Conservation (phyloP, 2,888 invertebrate genomes). For the Lithophane leautieri region DNA sequence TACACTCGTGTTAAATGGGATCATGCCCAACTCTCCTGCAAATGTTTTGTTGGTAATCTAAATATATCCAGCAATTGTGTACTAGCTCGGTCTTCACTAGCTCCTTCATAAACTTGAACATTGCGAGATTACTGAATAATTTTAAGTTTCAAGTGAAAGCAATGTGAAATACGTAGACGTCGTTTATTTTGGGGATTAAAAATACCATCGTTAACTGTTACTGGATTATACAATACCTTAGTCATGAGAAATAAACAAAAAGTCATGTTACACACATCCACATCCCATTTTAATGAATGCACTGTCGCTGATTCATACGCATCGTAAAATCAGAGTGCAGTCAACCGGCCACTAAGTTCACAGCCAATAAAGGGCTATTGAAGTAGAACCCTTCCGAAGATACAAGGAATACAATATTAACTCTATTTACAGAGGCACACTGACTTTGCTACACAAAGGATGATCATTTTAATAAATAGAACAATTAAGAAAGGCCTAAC, state of each 20-base stretch:
- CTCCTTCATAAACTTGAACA: conserved; percentile 19
- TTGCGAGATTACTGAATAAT: conserved; percentile 12
- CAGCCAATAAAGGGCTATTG: conserved; percentile 68
- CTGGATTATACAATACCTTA: conserved; percentile 69
- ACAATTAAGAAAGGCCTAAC: conserved; percentile 65
- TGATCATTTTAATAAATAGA: conserved; percentile 54
- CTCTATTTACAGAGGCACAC: conserved; percentile 37
- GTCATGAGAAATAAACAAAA: conserved; percentile 73
- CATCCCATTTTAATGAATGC: conserved; percentile 80
- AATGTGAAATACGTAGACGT: conserved; percentile 24
- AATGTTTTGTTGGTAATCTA: conserved; percentile 71
- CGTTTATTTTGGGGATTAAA: conserved; percentile 52
- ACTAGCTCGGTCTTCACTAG: conserved; percentile 42
- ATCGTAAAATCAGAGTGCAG: conserved; percentile 82
- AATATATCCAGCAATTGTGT: conserved; percentile 69
- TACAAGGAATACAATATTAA: conserved; percentile 40
- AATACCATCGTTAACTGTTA: conserved; percentile 58
- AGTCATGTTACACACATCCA: conserved; percentile 72
- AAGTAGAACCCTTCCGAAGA: conserved; percentile 54
- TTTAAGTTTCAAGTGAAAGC: conserved; percentile 21
- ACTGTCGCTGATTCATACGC: conserved; percentile 82
- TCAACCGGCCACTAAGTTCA: conserved; percentile 77
- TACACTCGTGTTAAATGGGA: conserved; percentile 35
- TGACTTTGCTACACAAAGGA: conserved; percentile 31
- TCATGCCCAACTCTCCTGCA: conserved; percentile 60